Evolutionary conservation across 2,113 vertebrate genomes (phyloP), one percentile per base, ranked within the genome.

Genomic region (Ceratotherium simum): DNA sequence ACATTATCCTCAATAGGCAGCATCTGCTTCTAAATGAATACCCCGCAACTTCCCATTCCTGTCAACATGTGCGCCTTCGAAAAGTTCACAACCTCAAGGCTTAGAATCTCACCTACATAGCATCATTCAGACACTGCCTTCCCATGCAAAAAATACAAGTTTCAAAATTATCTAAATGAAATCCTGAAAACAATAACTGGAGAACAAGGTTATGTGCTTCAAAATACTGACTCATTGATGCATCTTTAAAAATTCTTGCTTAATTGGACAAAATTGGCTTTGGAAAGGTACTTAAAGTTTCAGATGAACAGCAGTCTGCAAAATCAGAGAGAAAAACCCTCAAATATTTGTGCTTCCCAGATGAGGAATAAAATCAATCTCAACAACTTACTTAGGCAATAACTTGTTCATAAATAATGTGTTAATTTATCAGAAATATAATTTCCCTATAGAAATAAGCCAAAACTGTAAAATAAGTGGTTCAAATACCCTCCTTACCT

Each of bases 401-500:
- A 91, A 51, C 51, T 1, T 93, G 65, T 31, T 86, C 46, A 85
- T 60, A 64, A 92, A 67, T 51, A 67, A 83, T 62, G 33, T 75
- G 9, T 5, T 5, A 92, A 39, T 0, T 70, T n/a, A 80, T 93
- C 81, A 81, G 42, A 89, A 94, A 95, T 72, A 17, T 33, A 70
- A 86, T 51, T 62, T 81, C 60, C 90, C 7, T 46, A 95, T 33
- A 67, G 42, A 75, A 97, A 56, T 56, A 81, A 96, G n/a, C 60
- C 83, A 48, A 95, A 93, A 56, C 39, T 39, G 5, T 21, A 36
- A 51, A 9, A 80, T 69, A 91, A 67, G 51, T 0, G 48, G 8
- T 84, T 69, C 18, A 70, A 69, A 51, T 42, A 23, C 29, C 46
- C 75, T 92, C 84, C 97, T 97, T 98, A 99, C 99, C 99, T 29